Conservation (phyloP, 2,797 vertebrate species). For the Botia almorhae region DNA sequence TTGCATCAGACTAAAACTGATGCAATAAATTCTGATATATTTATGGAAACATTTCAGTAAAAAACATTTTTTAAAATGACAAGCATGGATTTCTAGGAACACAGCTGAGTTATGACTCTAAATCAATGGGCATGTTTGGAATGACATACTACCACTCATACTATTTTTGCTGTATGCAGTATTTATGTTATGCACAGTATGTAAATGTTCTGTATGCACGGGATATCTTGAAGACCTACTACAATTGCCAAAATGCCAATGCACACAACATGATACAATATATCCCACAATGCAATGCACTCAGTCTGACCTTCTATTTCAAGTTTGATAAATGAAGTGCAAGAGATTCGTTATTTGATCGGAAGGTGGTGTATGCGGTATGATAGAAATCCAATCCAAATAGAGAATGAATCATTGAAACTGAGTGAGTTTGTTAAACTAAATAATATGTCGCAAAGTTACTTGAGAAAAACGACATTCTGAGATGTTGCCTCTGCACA, state of each 20-base stretch:
- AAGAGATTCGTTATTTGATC: neutral
- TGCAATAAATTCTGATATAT: neutral
- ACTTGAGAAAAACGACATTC: neutral
- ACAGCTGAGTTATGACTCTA: slow-evolving; percentile 1
- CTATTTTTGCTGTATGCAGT: slow-evolving; percentile 35
- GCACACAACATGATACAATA: neutral
- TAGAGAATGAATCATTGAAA: neutral
- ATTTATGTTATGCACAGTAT: slow-evolving; percentile 17
- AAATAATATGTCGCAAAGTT: too few species aligned
- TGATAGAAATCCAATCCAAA: neutral
- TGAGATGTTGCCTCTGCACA: too few species aligned
- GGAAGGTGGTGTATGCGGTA: neutral
- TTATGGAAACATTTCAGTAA: neutral
- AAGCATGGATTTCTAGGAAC: slow-evolving; percentile 11
- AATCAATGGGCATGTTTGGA: slow-evolving; percentile 26
- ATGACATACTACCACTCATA: slow-evolving; percentile 18
- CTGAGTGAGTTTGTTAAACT: too few species aligned
- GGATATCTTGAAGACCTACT: neutral
- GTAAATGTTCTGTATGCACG: slow-evolving; percentile 14
- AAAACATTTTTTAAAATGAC: neutral
- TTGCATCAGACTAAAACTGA: neutral
- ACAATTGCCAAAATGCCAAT: neutral
- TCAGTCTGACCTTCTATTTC: neutral
- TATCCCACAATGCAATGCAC: neutral
- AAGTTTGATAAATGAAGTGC: neutral